phyloP scores from a whole-genome alignment of 2,888 invertebrate species.

The Papilio gigon region DNA sequence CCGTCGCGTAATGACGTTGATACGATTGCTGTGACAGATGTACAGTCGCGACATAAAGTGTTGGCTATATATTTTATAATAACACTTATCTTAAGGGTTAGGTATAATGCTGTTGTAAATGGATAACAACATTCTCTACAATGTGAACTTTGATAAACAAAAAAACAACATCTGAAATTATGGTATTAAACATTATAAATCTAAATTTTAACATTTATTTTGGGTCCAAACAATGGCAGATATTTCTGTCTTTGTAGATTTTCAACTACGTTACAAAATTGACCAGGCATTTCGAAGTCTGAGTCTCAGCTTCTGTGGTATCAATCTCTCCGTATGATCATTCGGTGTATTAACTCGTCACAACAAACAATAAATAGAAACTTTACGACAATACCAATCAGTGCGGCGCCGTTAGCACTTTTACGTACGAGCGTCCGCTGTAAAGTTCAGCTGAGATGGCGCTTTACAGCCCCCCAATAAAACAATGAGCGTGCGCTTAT shows the following conservation, averaged over 20 bases:
- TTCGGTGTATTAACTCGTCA: constrained; percentile 11
- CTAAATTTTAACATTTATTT: not conserved
- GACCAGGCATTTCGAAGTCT: not conserved
- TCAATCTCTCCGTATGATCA: not conserved
- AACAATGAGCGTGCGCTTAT: constrained; percentile 77
- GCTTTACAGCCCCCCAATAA: constrained; percentile 76
- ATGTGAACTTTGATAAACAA: no score
- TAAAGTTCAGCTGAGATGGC: constrained; percentile 52
- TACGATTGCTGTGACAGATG: constrained; percentile 53
- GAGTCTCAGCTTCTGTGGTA: not conserved
- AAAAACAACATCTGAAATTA: not conserved
- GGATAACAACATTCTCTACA: no score
- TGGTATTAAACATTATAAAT: no score
- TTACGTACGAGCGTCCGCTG: constrained; percentile 54
- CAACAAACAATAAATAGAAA: constrained; percentile 21
- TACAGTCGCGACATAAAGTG: constrained; percentile 49
- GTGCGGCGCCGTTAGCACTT: constrained; percentile 50
- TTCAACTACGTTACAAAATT: not conserved
- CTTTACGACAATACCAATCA: constrained; percentile 41
- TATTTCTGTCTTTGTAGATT: not conserved
- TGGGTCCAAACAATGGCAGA: not conserved
- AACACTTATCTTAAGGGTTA: not conserved
- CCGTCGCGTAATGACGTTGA: constrained; percentile 53
- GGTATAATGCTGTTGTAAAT: no score
- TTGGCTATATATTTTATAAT: constrained; percentile 5